phyloP scores from a whole-genome alignment of 2,888 invertebrate species.

The Drosophila suboccidentalis region DNA sequence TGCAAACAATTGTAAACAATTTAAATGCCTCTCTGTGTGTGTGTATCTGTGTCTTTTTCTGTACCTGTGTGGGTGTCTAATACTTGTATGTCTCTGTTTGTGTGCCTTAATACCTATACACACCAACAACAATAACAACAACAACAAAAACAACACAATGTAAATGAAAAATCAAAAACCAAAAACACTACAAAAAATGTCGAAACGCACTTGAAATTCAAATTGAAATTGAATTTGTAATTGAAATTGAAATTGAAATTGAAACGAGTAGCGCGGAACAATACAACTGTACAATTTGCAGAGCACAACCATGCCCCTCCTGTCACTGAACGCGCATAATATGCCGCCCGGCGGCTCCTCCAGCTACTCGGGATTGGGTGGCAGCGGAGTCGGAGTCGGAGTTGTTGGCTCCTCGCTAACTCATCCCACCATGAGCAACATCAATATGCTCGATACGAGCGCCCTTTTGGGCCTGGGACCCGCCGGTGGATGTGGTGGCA shows the following conservation, averaged over 20 bases:
- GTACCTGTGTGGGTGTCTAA: slow-evolving; percentile 34
- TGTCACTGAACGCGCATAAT: slow-evolving; percentile 87
- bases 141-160: slow-evolving; percentile 14
- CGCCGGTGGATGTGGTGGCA: slow-evolving; percentile 71
- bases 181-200: slow-evolving; percentile 13
- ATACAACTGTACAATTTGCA: slow-evolving; percentile 87
- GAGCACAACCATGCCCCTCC: slow-evolving; percentile 89
- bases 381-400: slow-evolving; percentile 77
- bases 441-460: slow-evolving; percentile 82
- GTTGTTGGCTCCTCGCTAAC: slow-evolving; percentile 83
- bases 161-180: slow-evolving; percentile 36
- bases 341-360: slow-evolving; percentile 85
- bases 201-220: slow-evolving; percentile 39
- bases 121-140: slow-evolving; percentile 30
- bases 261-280: slow-evolving; percentile 84
- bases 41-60: slow-evolving; percentile 36
- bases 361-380: slow-evolving; percentile 85
- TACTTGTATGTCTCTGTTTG: slow-evolving; percentile 14
- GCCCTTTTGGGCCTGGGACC: slow-evolving; percentile 73
- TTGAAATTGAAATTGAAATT: slow-evolving; percentile 29
- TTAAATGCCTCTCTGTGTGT: slow-evolving; percentile 35
- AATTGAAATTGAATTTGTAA: slow-evolving; percentile 33
- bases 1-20: slow-evolving; percentile 6
- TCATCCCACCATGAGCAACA: slow-evolving; percentile 83
- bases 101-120: slow-evolving; percentile 36